Conservation (phyloP, 2,113 vertebrate genomes). For the Zapornia atra region DNA sequence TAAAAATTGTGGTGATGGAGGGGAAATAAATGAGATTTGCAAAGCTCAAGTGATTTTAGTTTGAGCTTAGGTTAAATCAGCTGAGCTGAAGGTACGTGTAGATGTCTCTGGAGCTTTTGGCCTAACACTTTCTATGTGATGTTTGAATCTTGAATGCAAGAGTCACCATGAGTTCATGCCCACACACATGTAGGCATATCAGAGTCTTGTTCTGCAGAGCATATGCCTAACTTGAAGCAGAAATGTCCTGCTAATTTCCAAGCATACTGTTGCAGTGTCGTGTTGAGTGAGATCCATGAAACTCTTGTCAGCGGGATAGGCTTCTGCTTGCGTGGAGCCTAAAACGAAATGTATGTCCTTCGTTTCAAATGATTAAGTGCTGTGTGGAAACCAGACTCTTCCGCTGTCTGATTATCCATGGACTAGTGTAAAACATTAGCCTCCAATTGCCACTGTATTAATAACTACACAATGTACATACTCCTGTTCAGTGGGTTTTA, state of each 20-base stretch:
- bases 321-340: not conserved
- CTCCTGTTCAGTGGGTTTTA: slow-evolving; percentile 46
- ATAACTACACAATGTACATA: slow-evolving; percentile 3
- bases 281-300: not conserved
- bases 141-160: not conserved
- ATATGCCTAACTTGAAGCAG: not conserved
- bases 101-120: not conserved
- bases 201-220: not conserved
- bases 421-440: slow-evolving; percentile 8
- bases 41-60: not conserved
- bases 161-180: not conserved
- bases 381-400: not conserved
- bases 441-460: not conserved
- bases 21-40: not conserved
- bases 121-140: not conserved
- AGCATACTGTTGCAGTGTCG: not conserved
- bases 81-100: not conserved
- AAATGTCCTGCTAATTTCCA: not conserved
- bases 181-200: rapidly evolving
- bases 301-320: not conserved
- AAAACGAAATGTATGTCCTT: not conserved
- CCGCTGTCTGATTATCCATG: not conserved
- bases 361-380: not conserved
- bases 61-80: not conserved
- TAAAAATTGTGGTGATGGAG: not conserved